These are phyloP conservation scores for Rhodinocichla rosea DNA, from an alignment of 2,113 vertebrate species.

Conservation along the genomic window DNA sequence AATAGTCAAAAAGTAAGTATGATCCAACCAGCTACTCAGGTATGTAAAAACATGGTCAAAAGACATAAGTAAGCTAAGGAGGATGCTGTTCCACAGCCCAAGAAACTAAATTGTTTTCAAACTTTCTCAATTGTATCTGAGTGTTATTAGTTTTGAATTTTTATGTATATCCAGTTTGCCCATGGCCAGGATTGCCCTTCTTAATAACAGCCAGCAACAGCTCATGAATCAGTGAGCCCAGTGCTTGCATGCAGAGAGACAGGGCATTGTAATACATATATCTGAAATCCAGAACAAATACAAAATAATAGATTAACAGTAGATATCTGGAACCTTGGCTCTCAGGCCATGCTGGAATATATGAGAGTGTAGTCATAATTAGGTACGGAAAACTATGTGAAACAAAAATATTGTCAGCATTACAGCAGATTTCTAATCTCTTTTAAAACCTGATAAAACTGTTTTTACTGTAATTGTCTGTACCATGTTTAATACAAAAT, in stretches of 20 bases:
- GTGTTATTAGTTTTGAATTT: neutral
- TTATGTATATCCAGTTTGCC: neutral
- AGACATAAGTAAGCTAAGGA: neutral
- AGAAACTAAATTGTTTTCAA: neutral
- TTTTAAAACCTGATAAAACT: neutral
- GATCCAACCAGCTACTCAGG: neutral
- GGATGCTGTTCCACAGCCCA: neutral
- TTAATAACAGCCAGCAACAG: neutral
- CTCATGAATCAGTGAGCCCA: neutral
- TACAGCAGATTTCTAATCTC: neutral
- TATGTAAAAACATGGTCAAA: neutral
- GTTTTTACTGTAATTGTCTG: neutral
- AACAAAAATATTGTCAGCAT: neutral
- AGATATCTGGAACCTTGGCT: neutral
- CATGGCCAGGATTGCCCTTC: neutral
- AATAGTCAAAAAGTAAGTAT: neutral
- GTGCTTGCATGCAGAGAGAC: neutral
- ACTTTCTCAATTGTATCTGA: neutral
- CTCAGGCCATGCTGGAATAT: neutral
- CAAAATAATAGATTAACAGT: neutral
- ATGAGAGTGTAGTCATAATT: neutral
- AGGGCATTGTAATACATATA: neutral
- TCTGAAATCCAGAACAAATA: neutral
- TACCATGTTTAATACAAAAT: neutral
- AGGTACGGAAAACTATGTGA: neutral